Evolutionary conservation across 1,140 invertebrate species (phyloP), one percentile per base, ranked within the genome.

Genomic region (Sarcophaga peregrina): DNA sequence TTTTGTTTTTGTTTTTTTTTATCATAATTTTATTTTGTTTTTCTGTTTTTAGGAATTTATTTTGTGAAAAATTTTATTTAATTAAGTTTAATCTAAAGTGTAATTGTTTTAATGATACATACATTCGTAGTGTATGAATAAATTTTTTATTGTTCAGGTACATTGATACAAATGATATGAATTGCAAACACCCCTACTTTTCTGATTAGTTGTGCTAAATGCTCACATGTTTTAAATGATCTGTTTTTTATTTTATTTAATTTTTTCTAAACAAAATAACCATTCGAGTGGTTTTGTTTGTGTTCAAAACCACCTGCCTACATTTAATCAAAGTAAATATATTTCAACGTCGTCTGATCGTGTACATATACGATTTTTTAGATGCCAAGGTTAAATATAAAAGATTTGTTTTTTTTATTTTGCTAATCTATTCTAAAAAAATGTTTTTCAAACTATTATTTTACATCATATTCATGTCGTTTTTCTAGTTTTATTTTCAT

Each of bases 251-350:
- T 37, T 58, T 58, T 58, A 13, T 15, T n/a, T 58, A 6, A 15
- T 58, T 58, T 58, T 58, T 58, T 13, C n/a, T 58, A 58, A 58
- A 15, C 7, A 58, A 58, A 58, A 58, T 15, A 58, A 58, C 13
- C 13, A 58, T 11, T 58, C 13, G 54, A 58, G 54, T 58, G 17
- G 62, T 68, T 68, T 37, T 37, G 62, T 68, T 20, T 20, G 17
- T 68, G 7, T n/a, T 52, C 25, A 37, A 52, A 68, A 68, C 62
- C 62, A 68, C 62, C 62, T 68, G 62, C 62, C 15, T 68, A 20
- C n/a, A 68, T 5, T 25, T 68, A 68, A 68, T 68, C 62, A 68
- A 68, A 68, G 62, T 68, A 68, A 68, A 25, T 68, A 17, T 68
- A n/a, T 37, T 37, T 37, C 25, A 37, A 37, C 25, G 25, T 68